These are phyloP conservation scores for Paralichthys olivaceus DNA, from an alignment of 2,113 vertebrate species.

Conservation along the genomic window DNA sequence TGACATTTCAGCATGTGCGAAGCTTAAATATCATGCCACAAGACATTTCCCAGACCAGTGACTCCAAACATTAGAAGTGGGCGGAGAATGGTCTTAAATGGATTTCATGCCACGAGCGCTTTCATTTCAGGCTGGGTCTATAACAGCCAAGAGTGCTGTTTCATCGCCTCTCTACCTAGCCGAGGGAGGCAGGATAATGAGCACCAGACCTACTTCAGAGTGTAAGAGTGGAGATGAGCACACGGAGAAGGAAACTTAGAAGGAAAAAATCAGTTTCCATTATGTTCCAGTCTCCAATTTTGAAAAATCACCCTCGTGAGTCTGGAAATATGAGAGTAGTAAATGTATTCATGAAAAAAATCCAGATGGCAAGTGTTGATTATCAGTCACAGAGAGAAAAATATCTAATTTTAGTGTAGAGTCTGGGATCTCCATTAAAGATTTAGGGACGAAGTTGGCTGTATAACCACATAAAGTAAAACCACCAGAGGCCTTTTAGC, in stretches of 20 bases:
- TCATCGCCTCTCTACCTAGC: conserved; percentile 54
- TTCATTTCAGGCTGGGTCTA: conserved; percentile 59
- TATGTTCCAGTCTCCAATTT: conserved; percentile 21
- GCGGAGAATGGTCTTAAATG: conserved; percentile 56
- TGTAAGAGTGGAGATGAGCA: conserved; percentile 36
- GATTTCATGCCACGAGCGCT: conserved; percentile 67
- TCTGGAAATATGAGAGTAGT: conserved; percentile 30
- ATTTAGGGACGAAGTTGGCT: conserved; percentile 35
- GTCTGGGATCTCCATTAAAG: conserved; percentile 49
- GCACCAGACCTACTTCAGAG: conserved; percentile 55
- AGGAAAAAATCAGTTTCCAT: conserved; percentile 2
- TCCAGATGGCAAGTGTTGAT: conserved; percentile 47
- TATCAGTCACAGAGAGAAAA: conserved; percentile 26
- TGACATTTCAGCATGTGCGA: conserved; percentile 56
- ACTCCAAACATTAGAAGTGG: conserved; percentile 45
- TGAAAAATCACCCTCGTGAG: not conserved
- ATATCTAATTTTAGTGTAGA: conserved; percentile 42
- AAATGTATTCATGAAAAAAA: conserved; percentile 12
- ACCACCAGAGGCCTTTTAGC: conserved; percentile 16
- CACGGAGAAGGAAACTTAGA: conserved; percentile 19
- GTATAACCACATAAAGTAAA: conserved; percentile 20
- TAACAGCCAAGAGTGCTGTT: conserved; percentile 45
- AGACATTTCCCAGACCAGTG: conserved; percentile 67
- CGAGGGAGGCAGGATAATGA: conserved; percentile 67
- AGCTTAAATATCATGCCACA: conserved; percentile 66